Evolutionary conservation across 2,797 vertebrate genomes (phyloP).

Genomic region (Melopsittacus undulatus): DNA sequence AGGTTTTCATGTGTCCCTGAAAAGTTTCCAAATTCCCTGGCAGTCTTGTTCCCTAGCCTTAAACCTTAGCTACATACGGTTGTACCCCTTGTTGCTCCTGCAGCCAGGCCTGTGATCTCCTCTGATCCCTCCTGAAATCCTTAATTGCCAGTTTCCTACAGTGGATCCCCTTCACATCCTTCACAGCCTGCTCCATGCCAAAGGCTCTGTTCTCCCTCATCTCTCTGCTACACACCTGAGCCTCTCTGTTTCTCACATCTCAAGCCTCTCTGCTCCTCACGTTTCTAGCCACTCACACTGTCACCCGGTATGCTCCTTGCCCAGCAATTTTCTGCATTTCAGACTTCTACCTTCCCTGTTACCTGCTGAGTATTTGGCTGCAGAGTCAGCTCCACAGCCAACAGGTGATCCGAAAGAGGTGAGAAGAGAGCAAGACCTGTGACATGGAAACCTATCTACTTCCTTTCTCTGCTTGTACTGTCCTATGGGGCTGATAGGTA

Average conservation of each 20-base stretch:
- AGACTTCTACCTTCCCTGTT: not conserved
- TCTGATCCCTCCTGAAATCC: not conserved
- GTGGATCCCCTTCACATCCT: accelerated
- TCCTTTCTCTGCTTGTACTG: not conserved
- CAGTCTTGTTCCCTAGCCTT: not conserved
- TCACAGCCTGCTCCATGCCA: not conserved
- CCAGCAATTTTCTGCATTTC: not conserved
- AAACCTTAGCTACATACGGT: not conserved
- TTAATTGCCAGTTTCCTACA: not conserved
- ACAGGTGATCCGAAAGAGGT: not conserved
- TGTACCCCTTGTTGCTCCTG: not conserved
- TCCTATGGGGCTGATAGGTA: not conserved
- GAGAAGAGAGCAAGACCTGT: not conserved
- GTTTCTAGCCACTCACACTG: accelerated
- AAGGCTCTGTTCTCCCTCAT: not conserved
- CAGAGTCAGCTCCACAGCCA: not conserved
- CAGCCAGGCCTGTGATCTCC: not conserved
- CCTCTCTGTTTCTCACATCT: accelerated
- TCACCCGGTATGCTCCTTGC: not conserved
- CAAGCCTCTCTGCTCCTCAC: accelerated
- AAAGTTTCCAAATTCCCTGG: not conserved
- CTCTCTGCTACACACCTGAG: not conserved
- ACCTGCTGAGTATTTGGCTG: not conserved
- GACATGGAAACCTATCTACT: not conserved
- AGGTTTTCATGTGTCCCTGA: not conserved